A percentile compares a stretch with the other conserved stretches of the same genome.
These are phyloP conservation scores for Metridium senile DNA, from an alignment of 92 coral and sea anemone species.

Conservation along the genomic window DNA sequence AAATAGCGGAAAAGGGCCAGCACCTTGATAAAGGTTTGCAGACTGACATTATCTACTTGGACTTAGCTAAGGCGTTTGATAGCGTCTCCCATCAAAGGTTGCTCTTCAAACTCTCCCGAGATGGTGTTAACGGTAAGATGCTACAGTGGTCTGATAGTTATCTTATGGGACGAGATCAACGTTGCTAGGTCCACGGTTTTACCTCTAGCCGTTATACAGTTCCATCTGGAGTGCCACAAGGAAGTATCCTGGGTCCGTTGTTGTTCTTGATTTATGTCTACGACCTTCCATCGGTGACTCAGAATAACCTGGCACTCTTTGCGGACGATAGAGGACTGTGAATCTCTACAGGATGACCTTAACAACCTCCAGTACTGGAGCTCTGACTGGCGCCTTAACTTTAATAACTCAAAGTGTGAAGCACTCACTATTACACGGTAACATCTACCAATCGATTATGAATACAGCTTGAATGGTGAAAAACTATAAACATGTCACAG, in stretches of 20 bases:
- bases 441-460: slow-evolving; percentile 1
- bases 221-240: slow-evolving; percentile 44
- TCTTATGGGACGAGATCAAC: slow-evolving; percentile 30
- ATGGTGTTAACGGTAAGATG: slow-evolving; percentile 22
- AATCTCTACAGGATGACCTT: slow-evolving; percentile 16
- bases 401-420: slow-evolving; percentile 35
- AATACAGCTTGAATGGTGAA: no score
- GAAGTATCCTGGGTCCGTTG: slow-evolving; percentile 33
- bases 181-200: slow-evolving; percentile 36
- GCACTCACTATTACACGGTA: slow-evolving; percentile 31
- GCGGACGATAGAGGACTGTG: not conserved
- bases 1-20: slow-evolving; percentile 17
- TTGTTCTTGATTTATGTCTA: slow-evolving; percentile 11
- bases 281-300: slow-evolving; percentile 5
- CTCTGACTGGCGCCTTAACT: slow-evolving; percentile 20
- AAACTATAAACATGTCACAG: not conserved
- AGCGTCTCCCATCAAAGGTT: slow-evolving; percentile 23
- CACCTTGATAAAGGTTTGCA: slow-evolving; percentile 11
- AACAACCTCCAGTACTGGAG: slow-evolving; percentile 1
- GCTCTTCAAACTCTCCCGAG: slow-evolving; percentile 14
- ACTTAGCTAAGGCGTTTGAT: slow-evolving; percentile 20
- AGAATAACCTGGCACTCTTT: not conserved
- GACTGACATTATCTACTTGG: slow-evolving; percentile 5
- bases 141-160: slow-evolving; percentile 42
- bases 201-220: slow-evolving; percentile 34